Evolutionary conservation across 2,113 vertebrate species (phyloP).

Genomic region (Amphiprion ocellaris): DNA sequence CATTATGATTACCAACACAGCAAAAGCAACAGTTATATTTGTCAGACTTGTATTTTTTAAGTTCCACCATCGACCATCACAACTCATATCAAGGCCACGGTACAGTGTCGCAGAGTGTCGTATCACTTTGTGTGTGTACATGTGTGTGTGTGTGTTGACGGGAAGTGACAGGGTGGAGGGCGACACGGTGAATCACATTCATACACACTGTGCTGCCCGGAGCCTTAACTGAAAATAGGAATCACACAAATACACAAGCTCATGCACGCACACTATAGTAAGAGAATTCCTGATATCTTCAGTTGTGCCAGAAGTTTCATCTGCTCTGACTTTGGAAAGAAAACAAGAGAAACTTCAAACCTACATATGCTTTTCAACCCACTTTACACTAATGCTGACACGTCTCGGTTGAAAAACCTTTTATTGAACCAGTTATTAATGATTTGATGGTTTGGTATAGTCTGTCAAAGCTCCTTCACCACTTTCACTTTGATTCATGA

Average conservation of each 20-base stretch:
- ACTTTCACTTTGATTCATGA: no score
- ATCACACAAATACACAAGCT: slow-evolving; percentile 1
- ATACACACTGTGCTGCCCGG: neutral
- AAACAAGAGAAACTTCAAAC: slow-evolving; percentile 3
- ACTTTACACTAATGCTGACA: neutral
- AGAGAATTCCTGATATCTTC: slow-evolving; percentile 13
- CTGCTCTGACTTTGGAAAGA: slow-evolving; percentile 23
- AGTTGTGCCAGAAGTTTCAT: slow-evolving; percentile 14
- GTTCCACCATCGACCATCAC: neutral
- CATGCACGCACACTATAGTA: neutral
- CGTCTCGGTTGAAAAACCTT: neutral
- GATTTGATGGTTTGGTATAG: no score
- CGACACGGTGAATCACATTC: slow-evolving; percentile 34
- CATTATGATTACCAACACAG: neutral
- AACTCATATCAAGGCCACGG: neutral
- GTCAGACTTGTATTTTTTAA: neutral
- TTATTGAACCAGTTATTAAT: no score
- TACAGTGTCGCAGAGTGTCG: neutral
- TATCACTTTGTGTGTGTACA: neutral
- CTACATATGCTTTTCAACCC: neutral
- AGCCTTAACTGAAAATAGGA: slow-evolving; percentile 38
- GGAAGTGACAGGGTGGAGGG: slow-evolving; percentile 28
- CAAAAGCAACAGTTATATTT: neutral
- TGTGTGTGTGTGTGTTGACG: slow-evolving; percentile 11
- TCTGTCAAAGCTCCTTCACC: no score